A percentile compares a stretch with the other conserved stretches of the same genome.
Conservation (phyloP, 2,113 vertebrate species). For the Odontophorus gujanensis region DNA sequence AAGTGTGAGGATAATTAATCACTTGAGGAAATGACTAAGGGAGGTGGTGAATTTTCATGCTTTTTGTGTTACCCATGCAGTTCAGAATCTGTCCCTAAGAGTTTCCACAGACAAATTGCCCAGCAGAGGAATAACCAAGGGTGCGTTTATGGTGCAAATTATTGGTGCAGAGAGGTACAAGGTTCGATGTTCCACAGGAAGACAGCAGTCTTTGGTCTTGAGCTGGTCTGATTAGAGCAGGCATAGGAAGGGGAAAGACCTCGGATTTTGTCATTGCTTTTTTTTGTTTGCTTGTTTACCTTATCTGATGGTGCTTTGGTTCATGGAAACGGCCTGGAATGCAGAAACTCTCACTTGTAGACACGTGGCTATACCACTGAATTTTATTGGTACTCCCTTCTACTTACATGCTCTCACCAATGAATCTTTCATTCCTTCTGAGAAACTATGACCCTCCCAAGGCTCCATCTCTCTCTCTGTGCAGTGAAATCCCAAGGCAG, state of each 20-base stretch:
- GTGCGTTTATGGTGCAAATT: background rate
- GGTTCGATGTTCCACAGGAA: background rate
- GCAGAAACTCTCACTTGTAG: background rate
- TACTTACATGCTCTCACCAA: background rate
- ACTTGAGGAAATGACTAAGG: background rate
- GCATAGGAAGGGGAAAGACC: background rate
- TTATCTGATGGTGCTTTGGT: background rate
- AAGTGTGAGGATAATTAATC: background rate
- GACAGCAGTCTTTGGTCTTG: background rate
- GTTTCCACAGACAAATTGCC: background rate
- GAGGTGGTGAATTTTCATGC: background rate
- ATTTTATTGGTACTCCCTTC: background rate
- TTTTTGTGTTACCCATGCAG: background rate
- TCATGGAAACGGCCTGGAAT: background rate
- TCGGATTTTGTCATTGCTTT: background rate
- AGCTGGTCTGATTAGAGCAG: background rate
- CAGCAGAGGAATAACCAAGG: background rate
- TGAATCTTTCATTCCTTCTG: background rate
- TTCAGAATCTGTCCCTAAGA: background rate
- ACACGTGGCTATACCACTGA: background rate
- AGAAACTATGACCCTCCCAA: background rate
- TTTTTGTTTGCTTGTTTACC: background rate
- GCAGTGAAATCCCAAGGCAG: background rate
- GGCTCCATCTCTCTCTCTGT: background rate
- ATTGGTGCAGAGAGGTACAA: background rate